These are phyloP conservation scores for Kuschelorhynchus macadamiae DNA, from an alignment of 2,888 invertebrate species.

Conservation along the genomic window DNA sequence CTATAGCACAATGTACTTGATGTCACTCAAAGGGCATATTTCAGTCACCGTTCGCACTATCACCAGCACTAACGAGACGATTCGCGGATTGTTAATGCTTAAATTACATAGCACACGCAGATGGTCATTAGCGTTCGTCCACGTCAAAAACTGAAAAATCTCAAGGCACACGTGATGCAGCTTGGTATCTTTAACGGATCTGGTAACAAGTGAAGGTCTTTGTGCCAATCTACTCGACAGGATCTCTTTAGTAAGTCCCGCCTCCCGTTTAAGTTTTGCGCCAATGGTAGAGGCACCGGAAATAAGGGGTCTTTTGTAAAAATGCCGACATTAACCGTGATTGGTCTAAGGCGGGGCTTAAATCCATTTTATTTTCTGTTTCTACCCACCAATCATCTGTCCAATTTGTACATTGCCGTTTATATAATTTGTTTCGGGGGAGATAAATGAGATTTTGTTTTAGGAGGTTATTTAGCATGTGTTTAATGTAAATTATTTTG, in stretches of 20 bases:
- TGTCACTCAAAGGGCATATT: constrained; percentile 48
- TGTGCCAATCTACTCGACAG: constrained; percentile 60
- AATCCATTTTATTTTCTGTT: constrained; percentile 50
- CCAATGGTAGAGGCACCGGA: constrained; percentile 55
- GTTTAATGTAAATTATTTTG: constrained; percentile 68
- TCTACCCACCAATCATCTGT: constrained; percentile 64
- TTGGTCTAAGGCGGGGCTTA: constrained; percentile 59
- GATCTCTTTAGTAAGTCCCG: constrained; percentile 58
- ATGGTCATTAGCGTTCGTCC: constrained; percentile 33
- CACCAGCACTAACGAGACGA: constrained; percentile 17
- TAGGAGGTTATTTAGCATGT: constrained; percentile 68
- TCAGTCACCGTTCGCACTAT: constrained; percentile 29
- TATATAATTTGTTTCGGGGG: constrained; percentile 66
- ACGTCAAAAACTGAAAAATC: constrained; percentile 52
- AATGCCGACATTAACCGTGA: constrained; percentile 54
- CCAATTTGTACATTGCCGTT: constrained; percentile 63
- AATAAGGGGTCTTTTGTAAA: constrained; percentile 56
- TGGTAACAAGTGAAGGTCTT: constrained; percentile 66
- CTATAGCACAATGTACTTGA: constrained; percentile 27
- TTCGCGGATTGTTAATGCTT: constrained; percentile 2
- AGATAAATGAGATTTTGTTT: constrained; percentile 69
- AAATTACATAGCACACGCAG: constrained; percentile 41
- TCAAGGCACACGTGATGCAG: constrained; percentile 57
- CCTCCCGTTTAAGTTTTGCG: constrained; percentile 54
- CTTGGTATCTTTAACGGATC: constrained; percentile 65